Conservation (phyloP, 2,113 vertebrate genomes). For the Sinocyclocheilus anshuiensis region DNA sequence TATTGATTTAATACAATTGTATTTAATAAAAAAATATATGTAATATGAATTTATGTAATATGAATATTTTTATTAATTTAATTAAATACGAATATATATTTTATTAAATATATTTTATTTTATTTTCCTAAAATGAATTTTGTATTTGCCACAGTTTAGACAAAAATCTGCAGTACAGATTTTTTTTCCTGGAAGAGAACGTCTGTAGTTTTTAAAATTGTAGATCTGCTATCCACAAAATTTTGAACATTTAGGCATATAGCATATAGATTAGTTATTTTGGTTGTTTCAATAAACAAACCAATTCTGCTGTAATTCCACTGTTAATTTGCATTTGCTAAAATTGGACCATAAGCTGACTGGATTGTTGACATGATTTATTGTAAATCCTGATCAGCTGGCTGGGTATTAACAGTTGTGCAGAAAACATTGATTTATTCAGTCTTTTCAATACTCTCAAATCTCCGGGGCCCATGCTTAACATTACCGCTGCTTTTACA, state of each 20-base stretch:
- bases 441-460: not conserved
- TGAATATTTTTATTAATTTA: not conserved
- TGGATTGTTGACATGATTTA: not conserved
- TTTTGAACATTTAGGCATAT: no score
- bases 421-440: not conserved
- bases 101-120: no score
- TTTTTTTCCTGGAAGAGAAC: no score
- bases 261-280: not conserved
- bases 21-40: no score
- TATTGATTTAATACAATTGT: no score
- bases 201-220: no score
- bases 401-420: not conserved
- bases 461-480: not conserved
- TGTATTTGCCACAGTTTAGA: no score
- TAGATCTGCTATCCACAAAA: no score
- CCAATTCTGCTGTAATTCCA: not conserved
- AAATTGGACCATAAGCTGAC: not conserved
- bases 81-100: not conserved
- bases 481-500: conserved; percentile 6
- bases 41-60: not conserved
- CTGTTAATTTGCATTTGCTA: not conserved
- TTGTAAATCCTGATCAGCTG: not conserved
- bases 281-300: not conserved
- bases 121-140: no score
- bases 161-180: no score